Conservation (phyloP, 2,113 vertebrate species). For the Cephalopterus ornatus region DNA sequence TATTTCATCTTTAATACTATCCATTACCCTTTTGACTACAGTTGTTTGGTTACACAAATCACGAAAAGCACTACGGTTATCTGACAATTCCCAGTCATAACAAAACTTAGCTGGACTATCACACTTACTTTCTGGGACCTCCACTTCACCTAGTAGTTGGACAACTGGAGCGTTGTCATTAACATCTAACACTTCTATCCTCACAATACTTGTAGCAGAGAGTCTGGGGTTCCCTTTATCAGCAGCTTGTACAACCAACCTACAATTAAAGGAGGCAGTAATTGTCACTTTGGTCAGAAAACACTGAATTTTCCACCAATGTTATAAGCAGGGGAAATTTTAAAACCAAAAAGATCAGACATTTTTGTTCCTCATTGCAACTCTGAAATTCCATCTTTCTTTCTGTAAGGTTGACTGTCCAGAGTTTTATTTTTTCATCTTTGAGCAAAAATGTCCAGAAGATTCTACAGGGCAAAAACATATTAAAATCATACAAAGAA, state of each 20-base stretch:
- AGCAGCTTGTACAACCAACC: constrained; percentile 84
- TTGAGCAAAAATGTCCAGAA: neutral
- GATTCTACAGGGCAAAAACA: neutral
- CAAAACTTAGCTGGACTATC: neutral
- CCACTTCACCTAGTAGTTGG: constrained; percentile 73
- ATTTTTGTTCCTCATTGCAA: neutral
- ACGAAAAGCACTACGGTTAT: neutral
- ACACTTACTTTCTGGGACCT: constrained; percentile 87
- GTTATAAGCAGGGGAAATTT: neutral
- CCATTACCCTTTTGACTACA: neutral
- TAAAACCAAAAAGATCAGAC: neutral
- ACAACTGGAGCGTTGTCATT: constrained; percentile 89
- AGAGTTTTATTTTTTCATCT: neutral
- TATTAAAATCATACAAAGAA: neutral
- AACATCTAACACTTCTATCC: constrained; percentile 85
- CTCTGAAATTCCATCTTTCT: neutral
- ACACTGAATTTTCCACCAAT: neutral
- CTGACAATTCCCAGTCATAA: neutral
- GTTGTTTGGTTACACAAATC: neutral
- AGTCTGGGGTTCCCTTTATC: constrained; percentile 85
- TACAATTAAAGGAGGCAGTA: constrained; percentile 58
- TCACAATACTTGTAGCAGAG: constrained; percentile 76
- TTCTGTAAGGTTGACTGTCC: neutral
- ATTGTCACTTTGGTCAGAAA: constrained; percentile 18
- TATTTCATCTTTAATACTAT: neutral